phyloP scores from a whole-genome alignment of 2,797 vertebrate genomes.

The Pitangus sulphuratus region DNA sequence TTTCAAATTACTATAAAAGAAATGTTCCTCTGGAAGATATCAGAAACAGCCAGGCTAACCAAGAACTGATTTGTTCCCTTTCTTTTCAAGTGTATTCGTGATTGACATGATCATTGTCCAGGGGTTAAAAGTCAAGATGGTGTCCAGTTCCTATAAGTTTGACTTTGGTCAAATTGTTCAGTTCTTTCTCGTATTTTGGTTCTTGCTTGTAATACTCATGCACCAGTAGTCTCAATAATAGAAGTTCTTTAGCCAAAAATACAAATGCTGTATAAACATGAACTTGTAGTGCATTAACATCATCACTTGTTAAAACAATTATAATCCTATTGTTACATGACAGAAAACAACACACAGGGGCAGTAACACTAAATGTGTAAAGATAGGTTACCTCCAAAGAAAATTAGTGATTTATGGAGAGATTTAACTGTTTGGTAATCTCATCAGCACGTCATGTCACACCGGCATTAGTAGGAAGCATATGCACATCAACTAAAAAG shows the following conservation, averaged over 20 bases:
- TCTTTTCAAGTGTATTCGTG: background rate
- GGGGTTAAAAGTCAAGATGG: background rate
- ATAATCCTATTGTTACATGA: background rate
- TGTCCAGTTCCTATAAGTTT: background rate
- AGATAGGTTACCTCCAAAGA: background rate
- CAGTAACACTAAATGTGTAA: background rate
- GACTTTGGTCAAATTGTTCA: background rate
- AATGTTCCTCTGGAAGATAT: background rate
- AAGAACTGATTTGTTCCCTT: background rate
- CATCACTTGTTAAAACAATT: background rate
- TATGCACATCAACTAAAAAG: background rate
- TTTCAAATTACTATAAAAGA: background rate
- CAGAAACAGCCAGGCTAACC: background rate
- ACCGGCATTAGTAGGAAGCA: background rate
- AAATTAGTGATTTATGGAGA: background rate
- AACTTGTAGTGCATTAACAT: background rate
- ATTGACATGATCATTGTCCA: background rate
- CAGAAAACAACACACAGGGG: background rate
- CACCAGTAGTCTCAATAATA: background rate
- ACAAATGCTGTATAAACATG: background rate
- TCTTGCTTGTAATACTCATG: background rate
- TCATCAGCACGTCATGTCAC: background rate
- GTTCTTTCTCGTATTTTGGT: background rate
- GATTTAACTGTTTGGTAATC: background rate
- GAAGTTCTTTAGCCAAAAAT: background rate